A percentile compares a stretch with the other conserved stretches of the same genome.
Conservation (phyloP, 2,888 invertebrate genomes). For the Cataglyphis rosenhaueri region DNA sequence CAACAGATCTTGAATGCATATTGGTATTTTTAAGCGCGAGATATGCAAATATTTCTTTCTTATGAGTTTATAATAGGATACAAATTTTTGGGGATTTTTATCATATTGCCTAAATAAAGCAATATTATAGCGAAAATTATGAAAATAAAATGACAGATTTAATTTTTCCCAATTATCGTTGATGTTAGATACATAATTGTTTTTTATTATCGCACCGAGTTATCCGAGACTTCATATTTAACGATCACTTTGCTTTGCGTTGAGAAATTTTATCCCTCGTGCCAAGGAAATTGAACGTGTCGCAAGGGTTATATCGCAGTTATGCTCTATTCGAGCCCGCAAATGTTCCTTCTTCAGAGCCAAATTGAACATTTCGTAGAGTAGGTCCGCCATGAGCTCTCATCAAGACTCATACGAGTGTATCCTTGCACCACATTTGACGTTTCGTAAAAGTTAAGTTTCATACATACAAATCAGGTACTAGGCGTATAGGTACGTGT, state of each 20-base stretch:
- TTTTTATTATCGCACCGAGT: constrained; percentile 12
- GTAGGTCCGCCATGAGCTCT: not conserved
- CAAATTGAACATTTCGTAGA: constrained; percentile 52
- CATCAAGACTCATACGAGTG: not conserved
- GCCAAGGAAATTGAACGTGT: constrained; percentile 43
- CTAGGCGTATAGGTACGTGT: not conserved
- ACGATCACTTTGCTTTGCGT: not conserved
- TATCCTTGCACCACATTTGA: constrained; percentile 27
- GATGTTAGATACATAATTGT: not conserved
- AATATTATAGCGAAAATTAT: not conserved
- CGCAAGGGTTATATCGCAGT: constrained; percentile 27
- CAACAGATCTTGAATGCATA: not conserved
- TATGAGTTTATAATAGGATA: not conserved
- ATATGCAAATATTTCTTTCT: constrained; percentile 8
- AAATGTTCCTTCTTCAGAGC: constrained; percentile 32
- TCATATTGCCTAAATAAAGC: not conserved
- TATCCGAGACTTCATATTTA: not conserved
- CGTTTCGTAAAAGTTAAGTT: constrained; percentile 40
- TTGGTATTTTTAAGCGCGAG: not conserved
- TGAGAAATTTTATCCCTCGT: constrained; percentile 26
- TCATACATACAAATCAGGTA: constrained; percentile 48
- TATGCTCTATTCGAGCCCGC: constrained; percentile 19
- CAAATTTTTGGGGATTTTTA: not conserved
- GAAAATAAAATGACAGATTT: not conserved
- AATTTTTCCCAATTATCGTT: not conserved